Conservation (phyloP, 2,888 invertebrate species). For the Lasioglossum marginatum region DNA sequence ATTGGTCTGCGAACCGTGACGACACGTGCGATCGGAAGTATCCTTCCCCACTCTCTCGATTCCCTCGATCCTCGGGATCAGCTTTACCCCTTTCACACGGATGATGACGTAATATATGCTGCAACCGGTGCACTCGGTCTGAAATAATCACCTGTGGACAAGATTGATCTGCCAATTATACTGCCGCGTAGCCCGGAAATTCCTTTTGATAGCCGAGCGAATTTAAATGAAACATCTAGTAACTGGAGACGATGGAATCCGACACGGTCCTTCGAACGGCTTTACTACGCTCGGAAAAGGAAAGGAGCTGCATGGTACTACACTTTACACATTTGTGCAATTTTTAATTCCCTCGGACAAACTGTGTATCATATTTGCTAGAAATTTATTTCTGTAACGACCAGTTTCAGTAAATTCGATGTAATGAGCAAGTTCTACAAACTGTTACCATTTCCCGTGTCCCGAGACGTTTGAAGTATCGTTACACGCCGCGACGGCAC, state of each 20-base stretch:
- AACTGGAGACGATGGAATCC: background rate
- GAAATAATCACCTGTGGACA: slow-evolving; percentile 9
- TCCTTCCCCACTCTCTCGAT: slow-evolving; percentile 24
- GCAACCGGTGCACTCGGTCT: background rate
- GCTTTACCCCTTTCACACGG: slow-evolving; percentile 54
- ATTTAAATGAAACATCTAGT: slow-evolving; percentile 7
- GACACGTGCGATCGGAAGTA: slow-evolving; percentile 50
- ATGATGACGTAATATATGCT: slow-evolving; percentile 11
- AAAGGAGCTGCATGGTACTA: background rate
- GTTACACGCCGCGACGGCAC: background rate
- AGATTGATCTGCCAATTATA: slow-evolving; percentile 1
- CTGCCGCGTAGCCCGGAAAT: background rate
- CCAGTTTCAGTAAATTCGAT: background rate
- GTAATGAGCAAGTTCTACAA: background rate
- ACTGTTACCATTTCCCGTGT: background rate
- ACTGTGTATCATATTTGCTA: background rate
- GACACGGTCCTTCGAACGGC: background rate
- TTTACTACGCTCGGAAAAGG: background rate
- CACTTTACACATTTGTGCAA: background rate
- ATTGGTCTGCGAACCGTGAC: slow-evolving; percentile 47
- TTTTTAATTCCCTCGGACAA: background rate
- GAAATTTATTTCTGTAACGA: background rate
- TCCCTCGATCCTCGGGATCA: slow-evolving; percentile 2
- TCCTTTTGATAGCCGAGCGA: background rate
- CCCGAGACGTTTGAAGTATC: background rate